Conservation (phyloP, 2,888 invertebrate species). For the Liopterus haemorrhoidalis region DNA sequence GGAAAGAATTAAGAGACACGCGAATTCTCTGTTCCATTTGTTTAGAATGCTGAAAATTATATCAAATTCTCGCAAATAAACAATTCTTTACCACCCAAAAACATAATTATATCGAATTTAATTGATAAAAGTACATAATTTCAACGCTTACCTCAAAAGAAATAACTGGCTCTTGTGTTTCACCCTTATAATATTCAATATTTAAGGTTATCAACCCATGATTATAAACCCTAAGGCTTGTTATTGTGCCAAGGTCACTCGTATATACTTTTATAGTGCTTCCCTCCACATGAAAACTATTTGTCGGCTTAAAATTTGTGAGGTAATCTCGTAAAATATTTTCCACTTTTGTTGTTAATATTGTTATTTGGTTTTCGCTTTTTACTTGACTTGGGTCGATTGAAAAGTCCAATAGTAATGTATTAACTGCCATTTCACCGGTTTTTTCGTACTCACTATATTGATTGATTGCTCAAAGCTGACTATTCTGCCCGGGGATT, state of each 20-base stretch:
- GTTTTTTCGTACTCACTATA: slow-evolving; percentile 9
- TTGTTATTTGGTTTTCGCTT: slow-evolving; percentile 60
- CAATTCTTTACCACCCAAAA: background rate
- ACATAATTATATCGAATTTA: slow-evolving; percentile 2
- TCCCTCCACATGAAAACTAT: slow-evolving; percentile 62
- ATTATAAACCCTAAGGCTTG: slow-evolving; percentile 66
- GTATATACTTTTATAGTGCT: slow-evolving; percentile 65
- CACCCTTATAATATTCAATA: slow-evolving; percentile 74
- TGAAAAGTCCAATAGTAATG: slow-evolving; percentile 72
- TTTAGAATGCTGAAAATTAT: slow-evolving; percentile 60
- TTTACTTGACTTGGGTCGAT: slow-evolving; percentile 62
- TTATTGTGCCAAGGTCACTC: slow-evolving; percentile 63
- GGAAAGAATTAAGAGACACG: slow-evolving; percentile 64
- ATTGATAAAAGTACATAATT: background rate
- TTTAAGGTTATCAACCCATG: slow-evolving; percentile 75
- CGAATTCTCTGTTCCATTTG: slow-evolving; percentile 71
- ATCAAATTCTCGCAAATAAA: slow-evolving; percentile 6
- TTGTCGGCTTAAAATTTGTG: slow-evolving; percentile 61
- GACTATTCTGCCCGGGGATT: background rate
- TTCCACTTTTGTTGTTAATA: slow-evolving; percentile 61
- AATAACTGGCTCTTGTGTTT: slow-evolving; percentile 65
- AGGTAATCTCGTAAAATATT: slow-evolving; percentile 66
- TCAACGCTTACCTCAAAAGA: slow-evolving; percentile 64
- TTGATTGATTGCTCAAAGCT: background rate
- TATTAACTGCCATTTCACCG: slow-evolving; percentile 68